Evolutionary conservation across 2,888 invertebrate genomes (phyloP).

Genomic region (Saturnia pavonia): DNA sequence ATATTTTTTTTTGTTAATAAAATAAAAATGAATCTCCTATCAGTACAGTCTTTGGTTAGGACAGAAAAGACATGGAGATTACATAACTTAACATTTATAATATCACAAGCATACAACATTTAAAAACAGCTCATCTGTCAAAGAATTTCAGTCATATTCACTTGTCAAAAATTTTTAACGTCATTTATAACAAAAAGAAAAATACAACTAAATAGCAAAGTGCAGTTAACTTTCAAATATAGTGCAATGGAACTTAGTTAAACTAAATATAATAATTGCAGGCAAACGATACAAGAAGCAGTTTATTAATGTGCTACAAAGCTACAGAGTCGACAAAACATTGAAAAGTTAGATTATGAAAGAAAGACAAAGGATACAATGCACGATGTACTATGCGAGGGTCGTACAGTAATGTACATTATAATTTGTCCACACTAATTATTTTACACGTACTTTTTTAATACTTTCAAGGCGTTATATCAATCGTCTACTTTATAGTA

Average conservation of each 20-base stretch:
- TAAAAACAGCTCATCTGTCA: conserved; percentile 39
- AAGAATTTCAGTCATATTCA: conserved; percentile 41
- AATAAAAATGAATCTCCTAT: conserved; percentile 58
- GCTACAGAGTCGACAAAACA: conserved; percentile 30
- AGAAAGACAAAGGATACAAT: conserved; percentile 67
- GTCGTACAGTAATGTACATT: conserved; percentile 78
- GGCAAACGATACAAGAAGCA: conserved; percentile 22
- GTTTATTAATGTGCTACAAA: conserved; percentile 25
- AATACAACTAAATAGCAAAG: conserved; percentile 49
- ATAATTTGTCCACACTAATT: conserved; percentile 68
- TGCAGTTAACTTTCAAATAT: conserved; percentile 38
- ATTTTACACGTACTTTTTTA: conserved; percentile 71
- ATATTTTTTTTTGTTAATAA: conserved; percentile 54
- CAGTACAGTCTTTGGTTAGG: conserved; percentile 79
- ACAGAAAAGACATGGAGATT: conserved; percentile 69
- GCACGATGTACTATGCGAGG: conserved; percentile 77
- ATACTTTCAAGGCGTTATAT: conserved; percentile 77
- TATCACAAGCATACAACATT: conserved; percentile 76
- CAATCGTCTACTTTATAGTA: conserved; percentile 52
- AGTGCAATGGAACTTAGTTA: conserved; percentile 30
- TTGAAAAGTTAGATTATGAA: conserved; percentile 44
- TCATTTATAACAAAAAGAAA: conserved; percentile 28
- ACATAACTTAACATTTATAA: conserved; percentile 70
- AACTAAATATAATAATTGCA: conserved; percentile 22
- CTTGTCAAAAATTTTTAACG: conserved; percentile 9